phyloP scores from a whole-genome alignment of 2,113 vertebrate species.

The Aphelocoma coerulescens region DNA sequence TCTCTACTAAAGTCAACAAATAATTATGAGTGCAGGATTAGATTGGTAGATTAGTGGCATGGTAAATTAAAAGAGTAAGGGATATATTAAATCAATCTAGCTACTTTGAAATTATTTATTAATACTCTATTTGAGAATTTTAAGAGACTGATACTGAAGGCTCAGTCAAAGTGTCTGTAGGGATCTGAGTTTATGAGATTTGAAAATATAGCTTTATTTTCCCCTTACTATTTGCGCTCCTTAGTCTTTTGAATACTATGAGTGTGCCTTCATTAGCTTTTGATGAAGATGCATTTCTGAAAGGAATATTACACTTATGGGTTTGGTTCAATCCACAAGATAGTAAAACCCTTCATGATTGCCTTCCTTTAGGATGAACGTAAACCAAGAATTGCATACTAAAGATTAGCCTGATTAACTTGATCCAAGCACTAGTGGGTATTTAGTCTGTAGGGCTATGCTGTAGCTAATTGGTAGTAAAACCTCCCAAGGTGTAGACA shows the following conservation, averaged over 20 bases:
- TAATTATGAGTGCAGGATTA: conserved; percentile 61
- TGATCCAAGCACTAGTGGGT: not conserved
- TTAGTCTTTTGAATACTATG: not conserved
- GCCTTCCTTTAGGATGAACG: not conserved
- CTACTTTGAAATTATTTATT: conserved; percentile 47
- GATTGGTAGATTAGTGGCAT: conserved; percentile 60
- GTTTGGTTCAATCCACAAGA: not conserved
- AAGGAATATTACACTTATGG: not conserved
- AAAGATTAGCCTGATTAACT: not conserved
- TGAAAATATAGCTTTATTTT: not conserved
- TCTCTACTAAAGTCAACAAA: conserved; percentile 59
- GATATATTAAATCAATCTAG: conserved; percentile 46
- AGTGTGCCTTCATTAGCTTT: not conserved
- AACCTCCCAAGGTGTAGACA: not conserved
- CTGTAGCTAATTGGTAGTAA: not conserved
- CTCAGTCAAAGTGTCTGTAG: not conserved
- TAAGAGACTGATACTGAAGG: not conserved
- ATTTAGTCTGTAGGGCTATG: not conserved
- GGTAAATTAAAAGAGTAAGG: conserved; percentile 54
- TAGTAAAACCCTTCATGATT: not conserved
- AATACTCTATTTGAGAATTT: conserved; percentile 30
- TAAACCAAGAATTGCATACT: not conserved
- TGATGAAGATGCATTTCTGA: not conserved
- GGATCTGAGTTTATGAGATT: not conserved
- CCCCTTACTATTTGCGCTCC: not conserved